Evolutionary conservation across 2,888 invertebrate species (phyloP).

Genomic region (Alentia gelatinosa): DNA sequence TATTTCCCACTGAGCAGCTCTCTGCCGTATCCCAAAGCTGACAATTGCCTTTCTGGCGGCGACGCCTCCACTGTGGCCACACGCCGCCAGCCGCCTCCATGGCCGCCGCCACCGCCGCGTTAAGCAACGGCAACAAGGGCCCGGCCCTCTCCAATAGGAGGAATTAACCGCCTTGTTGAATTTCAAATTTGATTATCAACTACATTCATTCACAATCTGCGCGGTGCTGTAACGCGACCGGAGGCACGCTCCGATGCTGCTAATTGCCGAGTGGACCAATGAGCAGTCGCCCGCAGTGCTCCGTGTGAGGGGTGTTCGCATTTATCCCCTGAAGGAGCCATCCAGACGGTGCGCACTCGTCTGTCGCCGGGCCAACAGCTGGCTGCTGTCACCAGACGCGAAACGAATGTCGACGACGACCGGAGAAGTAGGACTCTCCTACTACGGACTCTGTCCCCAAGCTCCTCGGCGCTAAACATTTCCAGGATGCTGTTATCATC

Average conservation of each 20-base stretch:
- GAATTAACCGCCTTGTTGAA: constrained; percentile 48
- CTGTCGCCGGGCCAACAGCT: too few species aligned
- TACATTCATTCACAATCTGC: constrained; percentile 12
- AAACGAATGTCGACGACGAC: too few species aligned
- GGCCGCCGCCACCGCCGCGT: not conserved
- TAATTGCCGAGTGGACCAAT: not conserved
- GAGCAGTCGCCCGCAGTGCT: not conserved
- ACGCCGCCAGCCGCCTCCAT: not conserved
- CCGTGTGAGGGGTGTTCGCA: not conserved
- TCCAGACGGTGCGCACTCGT: too few species aligned
- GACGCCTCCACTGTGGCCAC: constrained; percentile 20
- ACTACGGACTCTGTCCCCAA: too few species aligned
- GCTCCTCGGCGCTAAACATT: too few species aligned
- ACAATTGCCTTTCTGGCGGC: constrained; percentile 20
- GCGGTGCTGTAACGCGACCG: not conserved
- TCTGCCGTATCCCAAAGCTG: not conserved
- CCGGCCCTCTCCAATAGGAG: not conserved
- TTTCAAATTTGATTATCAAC: constrained; percentile 45
- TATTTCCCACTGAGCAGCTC: not conserved
- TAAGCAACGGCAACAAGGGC: not conserved
- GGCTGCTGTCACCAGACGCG: too few species aligned
- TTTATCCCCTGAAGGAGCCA: not conserved
- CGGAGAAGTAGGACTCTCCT: too few species aligned
- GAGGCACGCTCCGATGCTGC: not conserved
- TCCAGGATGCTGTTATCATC: too few species aligned